Percentiles rank a stretch among this genome's conserved stretches.
These are phyloP conservation scores for Gavialis gangeticus DNA, from an alignment of 2,113 vertebrate genomes.

Conservation along the genomic window DNA sequence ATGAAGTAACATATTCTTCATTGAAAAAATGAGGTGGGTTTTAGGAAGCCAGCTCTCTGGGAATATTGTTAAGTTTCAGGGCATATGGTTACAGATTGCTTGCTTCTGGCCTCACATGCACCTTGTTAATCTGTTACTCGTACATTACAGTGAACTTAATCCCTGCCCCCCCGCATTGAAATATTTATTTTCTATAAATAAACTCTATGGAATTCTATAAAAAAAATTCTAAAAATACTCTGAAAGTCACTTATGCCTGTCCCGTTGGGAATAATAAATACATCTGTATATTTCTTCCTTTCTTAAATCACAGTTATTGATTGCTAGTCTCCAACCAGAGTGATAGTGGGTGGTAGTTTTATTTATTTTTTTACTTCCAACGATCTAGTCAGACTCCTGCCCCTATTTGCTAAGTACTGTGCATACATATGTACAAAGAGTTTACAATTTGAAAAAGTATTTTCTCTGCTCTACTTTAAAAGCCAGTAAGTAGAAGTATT, in stretches of 20 bases:
- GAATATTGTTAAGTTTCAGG: background rate
- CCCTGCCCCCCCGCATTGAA: background rate
- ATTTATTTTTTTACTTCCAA: background rate
- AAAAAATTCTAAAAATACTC: background rate
- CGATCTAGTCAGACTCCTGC: background rate
- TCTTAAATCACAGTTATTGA: background rate
- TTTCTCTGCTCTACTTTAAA: background rate
- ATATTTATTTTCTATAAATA: background rate
- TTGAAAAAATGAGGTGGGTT: background rate
- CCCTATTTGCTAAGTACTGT: background rate
- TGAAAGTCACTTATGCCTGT: background rate
- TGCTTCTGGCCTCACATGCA: background rate
- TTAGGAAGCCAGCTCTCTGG: background rate
- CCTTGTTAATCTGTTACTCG: background rate
- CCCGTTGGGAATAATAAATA: background rate
- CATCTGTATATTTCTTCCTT: background rate
- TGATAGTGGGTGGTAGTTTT: background rate
- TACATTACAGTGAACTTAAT: background rate
- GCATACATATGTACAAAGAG: background rate
- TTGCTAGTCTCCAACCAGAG: background rate
- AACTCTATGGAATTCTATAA: background rate
- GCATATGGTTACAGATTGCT: background rate
- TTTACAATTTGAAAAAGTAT: background rate
- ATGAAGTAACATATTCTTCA: too few species aligned
- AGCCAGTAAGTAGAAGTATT: background rate